A percentile compares a stretch with the other conserved stretches of the same genome.
Conservation (phyloP, 1,140 invertebrate genomes). For the Dysdera silvatica region DNA sequence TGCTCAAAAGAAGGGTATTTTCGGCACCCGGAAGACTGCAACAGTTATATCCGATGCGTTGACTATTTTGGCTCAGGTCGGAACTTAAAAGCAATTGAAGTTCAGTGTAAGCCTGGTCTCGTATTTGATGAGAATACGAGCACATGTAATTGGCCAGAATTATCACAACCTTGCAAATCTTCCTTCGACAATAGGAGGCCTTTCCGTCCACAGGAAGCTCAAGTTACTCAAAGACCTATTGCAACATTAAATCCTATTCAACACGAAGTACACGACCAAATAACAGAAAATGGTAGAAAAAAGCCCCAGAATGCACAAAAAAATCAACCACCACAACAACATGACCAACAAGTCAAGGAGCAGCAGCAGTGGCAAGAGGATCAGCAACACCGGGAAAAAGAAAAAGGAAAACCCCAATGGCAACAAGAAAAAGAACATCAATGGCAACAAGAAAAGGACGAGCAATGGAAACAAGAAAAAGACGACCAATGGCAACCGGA, state of each 20-base stretch:
- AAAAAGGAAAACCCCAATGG: background rate
- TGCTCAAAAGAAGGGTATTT: no score
- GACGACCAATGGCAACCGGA: no score
- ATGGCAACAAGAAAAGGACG: background rate
- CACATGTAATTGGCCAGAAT: conserved; percentile 25
- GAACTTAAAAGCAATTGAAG: background rate
- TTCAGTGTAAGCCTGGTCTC: conserved; percentile 52
- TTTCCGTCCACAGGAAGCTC: background rate
- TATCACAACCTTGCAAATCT: conserved; percentile 20
- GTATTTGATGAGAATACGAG: conserved; percentile 28
- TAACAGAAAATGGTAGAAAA: background rate
- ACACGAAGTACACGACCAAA: no score
- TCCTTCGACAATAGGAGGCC: no score
- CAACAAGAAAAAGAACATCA: background rate
- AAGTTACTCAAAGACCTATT: no score
- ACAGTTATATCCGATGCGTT: conserved; percentile 26
- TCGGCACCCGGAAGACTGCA: conserved; percentile 27
- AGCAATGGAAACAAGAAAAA: no score
- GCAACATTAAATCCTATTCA: no score
- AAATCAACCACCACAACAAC: background rate
- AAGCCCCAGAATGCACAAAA: background rate
- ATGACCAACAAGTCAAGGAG: background rate
- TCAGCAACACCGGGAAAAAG: background rate
- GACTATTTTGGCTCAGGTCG: background rate
- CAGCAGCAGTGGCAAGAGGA: background rate